These are phyloP conservation scores for Theropithecus gelada DNA, from an alignment of 2,113 vertebrate genomes.

Conservation along the genomic window DNA sequence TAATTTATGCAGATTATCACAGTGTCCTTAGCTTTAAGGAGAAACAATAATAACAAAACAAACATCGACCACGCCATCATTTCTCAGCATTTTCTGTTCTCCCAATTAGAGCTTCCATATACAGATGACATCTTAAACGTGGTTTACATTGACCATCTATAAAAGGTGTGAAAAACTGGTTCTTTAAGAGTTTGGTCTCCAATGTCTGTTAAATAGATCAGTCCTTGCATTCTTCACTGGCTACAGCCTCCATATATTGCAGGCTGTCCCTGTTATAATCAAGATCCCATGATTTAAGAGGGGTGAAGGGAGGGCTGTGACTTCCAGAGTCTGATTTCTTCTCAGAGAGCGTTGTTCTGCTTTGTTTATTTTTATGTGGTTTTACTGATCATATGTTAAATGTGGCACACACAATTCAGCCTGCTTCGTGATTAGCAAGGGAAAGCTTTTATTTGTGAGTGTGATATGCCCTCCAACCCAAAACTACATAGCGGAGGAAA, in stretches of 20 bases:
- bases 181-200: neutral
- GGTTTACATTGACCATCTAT: neutral
- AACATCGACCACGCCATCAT: neutral
- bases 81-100: neutral
- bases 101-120: neutral
- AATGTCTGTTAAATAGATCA: neutral
- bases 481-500: neutral
- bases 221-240: neutral
- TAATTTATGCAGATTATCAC: neutral
- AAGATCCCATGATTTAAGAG: neutral
- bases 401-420: neutral
- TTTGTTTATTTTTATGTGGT: slow-evolving; percentile 52
- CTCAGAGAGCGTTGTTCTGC: neutral
- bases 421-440: neutral
- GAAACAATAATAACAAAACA: neutral
- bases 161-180: neutral
- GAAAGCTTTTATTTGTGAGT: neutral
- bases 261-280: neutral
- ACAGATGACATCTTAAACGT: neutral
- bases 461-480: neutral
- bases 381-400: neutral
- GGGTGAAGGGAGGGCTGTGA: neutral
- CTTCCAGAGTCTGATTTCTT: slow-evolving; percentile 17
- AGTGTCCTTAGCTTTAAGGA: neutral
- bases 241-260: neutral